These are phyloP conservation scores for Corythoichthys haematopterus DNA, from an alignment of 2,113 vertebrate genomes.

Conservation along the genomic window DNA sequence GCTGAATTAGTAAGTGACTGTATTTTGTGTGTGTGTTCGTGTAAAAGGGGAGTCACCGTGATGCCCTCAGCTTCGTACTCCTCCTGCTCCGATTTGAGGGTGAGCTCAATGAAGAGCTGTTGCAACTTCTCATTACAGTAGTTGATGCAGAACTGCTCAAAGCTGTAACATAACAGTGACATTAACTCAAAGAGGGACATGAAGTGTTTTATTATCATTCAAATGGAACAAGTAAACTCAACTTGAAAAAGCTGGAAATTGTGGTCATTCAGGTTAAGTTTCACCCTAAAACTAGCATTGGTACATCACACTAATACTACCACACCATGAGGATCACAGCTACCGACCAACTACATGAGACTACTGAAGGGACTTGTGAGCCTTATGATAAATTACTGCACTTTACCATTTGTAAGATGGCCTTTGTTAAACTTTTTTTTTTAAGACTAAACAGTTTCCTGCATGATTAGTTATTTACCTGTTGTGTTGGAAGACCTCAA, in stretches of 20 bases:
- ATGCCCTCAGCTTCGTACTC: slow-evolving; percentile 96
- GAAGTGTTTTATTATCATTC: neutral
- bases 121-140: slow-evolving; percentile 98
- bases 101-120: slow-evolving; percentile 97
- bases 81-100: slow-evolving; percentile 93
- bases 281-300: neutral
- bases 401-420: neutral
- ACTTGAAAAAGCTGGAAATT: neutral
- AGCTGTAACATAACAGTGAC: slow-evolving; percentile 68
- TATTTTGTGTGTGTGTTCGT: neutral
- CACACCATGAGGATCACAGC: neutral
- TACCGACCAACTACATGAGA: neutral
- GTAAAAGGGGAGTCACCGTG: slow-evolving; percentile 75
- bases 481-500: slow-evolving; percentile 96
- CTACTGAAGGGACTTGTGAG: neutral
- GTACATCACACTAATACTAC: neutral
- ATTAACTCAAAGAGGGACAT: neutral
- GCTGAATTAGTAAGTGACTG: neutral
- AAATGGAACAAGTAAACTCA: neutral
- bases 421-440: neutral
- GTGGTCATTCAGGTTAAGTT: neutral
- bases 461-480: slow-evolving; percentile 68
- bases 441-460: neutral
- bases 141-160: slow-evolving; percentile 98
- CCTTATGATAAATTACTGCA: neutral